phyloP scores from a whole-genome alignment of 1,140 invertebrate species.

The roundworm (Caenorhabditis elegans) region WBcel235 BX284603.4:9098001-9098500 shows the following conservation, averaged over 20 bases:
- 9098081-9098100: neutral
- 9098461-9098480: conserved; percentile 32
- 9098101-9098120: neutral
- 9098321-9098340: conserved; percentile 58
- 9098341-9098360: conserved; percentile 58
- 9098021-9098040: neutral
- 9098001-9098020: neutral
- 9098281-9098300: conserved; percentile 62
- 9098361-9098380: conserved; percentile 53
- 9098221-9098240: neutral
- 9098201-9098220: neutral
- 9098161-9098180: neutral
- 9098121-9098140: neutral
- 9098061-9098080: neutral
- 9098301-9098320: conserved; percentile 53
- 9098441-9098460: neutral
- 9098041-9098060: neutral
- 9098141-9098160: neutral
- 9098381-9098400: conserved; percentile 61
- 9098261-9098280: conserved; percentile 38
- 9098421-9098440: neutral
- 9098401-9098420: conserved; percentile 43
- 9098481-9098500: conserved; percentile 31
- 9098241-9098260: conserved; percentile 19
- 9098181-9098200: neutral